These are phyloP conservation scores for Pedetes capensis DNA, from an alignment of 2,113 vertebrate genomes.

Conservation along the genomic window DNA sequence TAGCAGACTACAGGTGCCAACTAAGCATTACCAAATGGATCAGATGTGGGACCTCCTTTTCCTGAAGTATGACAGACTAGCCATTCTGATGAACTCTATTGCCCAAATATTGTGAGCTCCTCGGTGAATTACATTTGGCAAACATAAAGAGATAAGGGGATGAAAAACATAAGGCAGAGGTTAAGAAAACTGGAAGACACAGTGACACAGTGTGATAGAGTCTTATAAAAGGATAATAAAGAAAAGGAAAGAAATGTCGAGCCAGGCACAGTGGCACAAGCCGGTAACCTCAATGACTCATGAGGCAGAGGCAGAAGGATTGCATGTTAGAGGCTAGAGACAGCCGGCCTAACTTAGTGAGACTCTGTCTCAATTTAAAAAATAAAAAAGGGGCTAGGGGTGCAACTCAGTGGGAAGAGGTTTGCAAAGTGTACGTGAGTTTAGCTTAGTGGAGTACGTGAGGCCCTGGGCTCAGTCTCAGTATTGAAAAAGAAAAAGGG, in stretches of 20 bases:
- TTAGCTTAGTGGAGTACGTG: no score
- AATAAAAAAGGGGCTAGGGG: no score
- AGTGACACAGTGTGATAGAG: background rate
- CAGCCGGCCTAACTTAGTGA: no score
- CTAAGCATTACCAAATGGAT: background rate
- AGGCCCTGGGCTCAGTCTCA: no score
- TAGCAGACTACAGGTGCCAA: background rate
- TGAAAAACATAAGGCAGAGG: background rate
- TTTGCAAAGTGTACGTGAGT: no score
- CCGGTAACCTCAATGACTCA: no score
- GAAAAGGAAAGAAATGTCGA: background rate
- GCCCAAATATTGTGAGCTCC: background rate
- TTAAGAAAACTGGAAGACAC: background rate
- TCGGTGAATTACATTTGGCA: background rate
- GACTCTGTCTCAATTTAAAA: no score
- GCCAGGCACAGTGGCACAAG: no score
- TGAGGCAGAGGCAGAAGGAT: no score
- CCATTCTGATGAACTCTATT: background rate
- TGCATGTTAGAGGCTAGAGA: no score
- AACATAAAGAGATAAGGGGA: background rate
- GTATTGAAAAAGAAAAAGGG: no score
- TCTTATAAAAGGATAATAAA: background rate
- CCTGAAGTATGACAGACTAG: background rate
- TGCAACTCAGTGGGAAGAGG: no score
- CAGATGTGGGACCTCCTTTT: background rate